These are phyloP conservation scores for Drosophila acutilabella DNA, from an alignment of 2,888 invertebrate genomes.

Conservation along the genomic window DNA sequence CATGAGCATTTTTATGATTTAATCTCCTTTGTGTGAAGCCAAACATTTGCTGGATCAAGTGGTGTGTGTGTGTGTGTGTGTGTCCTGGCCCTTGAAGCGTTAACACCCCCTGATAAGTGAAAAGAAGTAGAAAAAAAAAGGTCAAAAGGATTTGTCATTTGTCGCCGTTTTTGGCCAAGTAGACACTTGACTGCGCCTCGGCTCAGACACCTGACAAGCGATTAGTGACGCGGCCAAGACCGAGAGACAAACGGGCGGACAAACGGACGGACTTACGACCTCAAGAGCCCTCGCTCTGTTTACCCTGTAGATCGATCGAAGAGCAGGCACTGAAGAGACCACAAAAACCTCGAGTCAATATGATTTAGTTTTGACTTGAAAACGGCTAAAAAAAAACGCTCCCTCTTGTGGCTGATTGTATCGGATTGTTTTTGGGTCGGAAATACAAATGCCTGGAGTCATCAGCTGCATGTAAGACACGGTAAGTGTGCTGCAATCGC, in stretches of 20 bases:
- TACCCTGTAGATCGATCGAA: constrained; percentile 4
- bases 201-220: constrained; percentile 61
- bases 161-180: constrained; percentile 42
- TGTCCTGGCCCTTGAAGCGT: constrained; percentile 42
- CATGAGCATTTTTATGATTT: constrained; percentile 66
- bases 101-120: constrained; percentile 39
- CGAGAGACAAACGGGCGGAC: constrained; percentile 15
- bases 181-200: constrained; percentile 57
- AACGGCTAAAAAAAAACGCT: constrained; percentile 26
- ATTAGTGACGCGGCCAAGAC: constrained; percentile 48
- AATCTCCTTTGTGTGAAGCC: constrained; percentile 73
- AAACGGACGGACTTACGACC: background rate
- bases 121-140: constrained; percentile 13
- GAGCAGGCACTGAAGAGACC: background rate
- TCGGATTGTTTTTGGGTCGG: constrained; percentile 50
- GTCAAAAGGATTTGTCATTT: constrained; percentile 52
- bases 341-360: constrained; percentile 44
- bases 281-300: background rate
- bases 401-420: constrained; percentile 53
- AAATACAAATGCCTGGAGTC: constrained; percentile 70
- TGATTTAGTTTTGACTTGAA: constrained; percentile 65
- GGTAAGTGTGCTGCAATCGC: constrained; percentile 17
- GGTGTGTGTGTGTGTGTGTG: constrained; percentile 14
- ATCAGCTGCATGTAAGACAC: constrained; percentile 60
- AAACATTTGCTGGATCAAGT: constrained; percentile 65